Conservation (phyloP, 2,113 vertebrate genomes). For the Lasiurus borealis region DNA sequence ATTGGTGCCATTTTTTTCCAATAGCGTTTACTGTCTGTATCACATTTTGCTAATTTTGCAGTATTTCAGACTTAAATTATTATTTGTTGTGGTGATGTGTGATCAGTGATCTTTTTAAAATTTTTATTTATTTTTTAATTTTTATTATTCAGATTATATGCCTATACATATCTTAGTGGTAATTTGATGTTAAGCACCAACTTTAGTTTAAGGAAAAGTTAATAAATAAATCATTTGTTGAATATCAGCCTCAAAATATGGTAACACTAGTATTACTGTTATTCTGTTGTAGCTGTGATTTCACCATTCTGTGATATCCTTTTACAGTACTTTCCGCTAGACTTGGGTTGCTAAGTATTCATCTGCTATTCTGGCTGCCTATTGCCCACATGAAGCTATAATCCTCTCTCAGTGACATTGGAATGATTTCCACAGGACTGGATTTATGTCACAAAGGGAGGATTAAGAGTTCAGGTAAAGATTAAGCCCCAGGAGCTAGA, state of each 20-base stretch:
- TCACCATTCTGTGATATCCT: background rate
- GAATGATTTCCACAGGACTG: constrained; percentile 72
- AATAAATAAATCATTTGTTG: background rate
- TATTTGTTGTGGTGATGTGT: background rate
- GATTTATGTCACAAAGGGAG: constrained; percentile 71
- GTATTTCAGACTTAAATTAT: background rate
- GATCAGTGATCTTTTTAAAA: background rate
- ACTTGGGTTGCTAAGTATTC: constrained; percentile 42
- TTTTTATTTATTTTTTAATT: no score
- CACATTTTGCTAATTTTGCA: background rate
- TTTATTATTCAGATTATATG: no score
- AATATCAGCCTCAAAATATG: background rate
- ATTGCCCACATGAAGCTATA: constrained; percentile 59
- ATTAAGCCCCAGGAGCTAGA: constrained; percentile 67
- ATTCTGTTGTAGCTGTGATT: background rate
- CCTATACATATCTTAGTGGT: background rate
- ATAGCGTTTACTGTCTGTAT: background rate
- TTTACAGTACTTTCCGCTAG: background rate
- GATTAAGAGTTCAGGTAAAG: constrained; percentile 78
- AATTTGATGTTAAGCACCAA: background rate
- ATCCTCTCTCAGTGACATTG: constrained; percentile 58
- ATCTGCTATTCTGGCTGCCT: constrained; percentile 16
- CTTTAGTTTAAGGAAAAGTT: background rate
- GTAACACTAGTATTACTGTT: rapidly evolving
- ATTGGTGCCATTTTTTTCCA: background rate